phyloP scores from a whole-genome alignment of 2,113 vertebrate genomes.

The Phrynosoma platyrhinos region DNA sequence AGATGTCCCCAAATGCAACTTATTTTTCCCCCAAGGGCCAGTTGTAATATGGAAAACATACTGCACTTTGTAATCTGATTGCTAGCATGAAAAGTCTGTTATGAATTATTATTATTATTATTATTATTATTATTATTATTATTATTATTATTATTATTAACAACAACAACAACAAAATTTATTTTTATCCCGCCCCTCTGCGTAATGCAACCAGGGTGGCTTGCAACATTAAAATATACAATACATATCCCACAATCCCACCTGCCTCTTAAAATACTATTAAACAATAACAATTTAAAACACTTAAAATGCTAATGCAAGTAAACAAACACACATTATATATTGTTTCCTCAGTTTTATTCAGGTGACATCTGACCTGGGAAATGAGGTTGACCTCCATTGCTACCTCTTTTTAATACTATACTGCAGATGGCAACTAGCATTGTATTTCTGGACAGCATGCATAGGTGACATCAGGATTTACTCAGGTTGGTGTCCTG shows the following conservation, averaged over 20 bases:
- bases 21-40: too few species aligned
- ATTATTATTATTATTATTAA: too few species aligned
- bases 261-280: too few species aligned
- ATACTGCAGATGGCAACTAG: background rate
- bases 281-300: too few species aligned
- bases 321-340: background rate
- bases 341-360: background rate
- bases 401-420: too few species aligned
- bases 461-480: background rate
- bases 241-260: too few species aligned
- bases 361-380: background rate
- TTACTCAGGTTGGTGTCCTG: background rate
- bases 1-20: background rate
- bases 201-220: too few species aligned
- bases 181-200: too few species aligned
- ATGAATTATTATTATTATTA: background rate
- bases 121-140: background rate
- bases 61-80: background rate
- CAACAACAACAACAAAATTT: too few species aligned
- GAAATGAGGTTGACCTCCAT: background rate
- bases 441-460: background rate
- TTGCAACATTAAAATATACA: too few species aligned
- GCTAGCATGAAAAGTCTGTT: background rate
- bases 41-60: background rate
- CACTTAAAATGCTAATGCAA: too few species aligned